Percentiles rank a stretch among this genome's conserved stretches.
Conservation (phyloP, 2,113 vertebrate genomes). For the Carassius gibelio region DNA sequence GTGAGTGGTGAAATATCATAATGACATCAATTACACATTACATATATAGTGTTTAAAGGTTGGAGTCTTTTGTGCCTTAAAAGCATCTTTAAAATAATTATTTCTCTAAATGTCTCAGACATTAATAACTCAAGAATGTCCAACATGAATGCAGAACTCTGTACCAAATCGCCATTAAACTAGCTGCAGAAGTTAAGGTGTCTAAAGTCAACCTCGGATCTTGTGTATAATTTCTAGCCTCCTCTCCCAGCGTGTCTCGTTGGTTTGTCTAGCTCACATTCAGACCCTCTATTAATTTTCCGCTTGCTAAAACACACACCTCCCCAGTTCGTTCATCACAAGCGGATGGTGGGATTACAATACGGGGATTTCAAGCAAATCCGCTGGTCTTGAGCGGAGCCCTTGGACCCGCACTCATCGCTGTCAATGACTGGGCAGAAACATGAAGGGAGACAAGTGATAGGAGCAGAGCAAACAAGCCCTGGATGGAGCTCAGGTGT, state of each 20-base stretch:
- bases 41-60: no score
- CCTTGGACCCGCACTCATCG: conserved; percentile 39
- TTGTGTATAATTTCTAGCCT: conserved; percentile 11
- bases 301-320: background rate
- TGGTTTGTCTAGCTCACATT: conserved; percentile 42
- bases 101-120: background rate
- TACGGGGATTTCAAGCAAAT: conserved; percentile 54
- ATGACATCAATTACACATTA: no score
- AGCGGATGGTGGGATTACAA: conserved; percentile 46
- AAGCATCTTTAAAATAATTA: background rate
- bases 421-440: conserved; percentile 10
- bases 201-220: background rate
- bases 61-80: background rate
- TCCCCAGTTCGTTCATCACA: conserved; percentile 21
- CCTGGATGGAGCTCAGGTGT: conserved; percentile 15
- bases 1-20: no score
- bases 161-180: background rate
- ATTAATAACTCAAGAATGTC: background rate
- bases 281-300: no score
- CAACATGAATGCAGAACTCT: background rate
- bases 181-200: background rate
- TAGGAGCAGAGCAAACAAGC: conserved; percentile 37
- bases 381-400: conserved; percentile 28
- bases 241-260: background rate
- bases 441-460: conserved; percentile 43